Percentiles rank a stretch among this genome's conserved stretches.
Evolutionary conservation across 2,797 vertebrate species (phyloP).

Genomic region (Aplochiton taeniatus): DNA sequence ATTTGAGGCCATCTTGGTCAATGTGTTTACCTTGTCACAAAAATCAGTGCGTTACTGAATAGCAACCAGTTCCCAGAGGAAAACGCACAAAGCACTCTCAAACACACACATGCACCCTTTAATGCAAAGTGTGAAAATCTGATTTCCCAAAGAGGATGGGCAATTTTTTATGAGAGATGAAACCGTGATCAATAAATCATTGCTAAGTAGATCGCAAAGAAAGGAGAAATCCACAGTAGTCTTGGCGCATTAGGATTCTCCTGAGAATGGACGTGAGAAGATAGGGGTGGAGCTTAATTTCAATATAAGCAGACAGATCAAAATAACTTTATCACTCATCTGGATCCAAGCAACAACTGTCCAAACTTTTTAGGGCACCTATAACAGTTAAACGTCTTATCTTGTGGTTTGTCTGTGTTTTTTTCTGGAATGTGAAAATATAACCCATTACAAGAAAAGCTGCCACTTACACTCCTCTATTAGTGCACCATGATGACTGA

Average conservation of each 20-base stretch:
- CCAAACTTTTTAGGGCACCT: too few relatives aligned
- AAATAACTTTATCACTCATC: constrained; percentile 84
- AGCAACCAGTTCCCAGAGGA: too few relatives aligned
- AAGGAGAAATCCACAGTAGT: constrained; percentile 89
- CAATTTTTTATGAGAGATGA: constrained; percentile 97
- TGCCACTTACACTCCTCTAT: too few relatives aligned
- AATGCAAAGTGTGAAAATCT: constrained; percentile 98
- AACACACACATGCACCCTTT: constrained; percentile 82
- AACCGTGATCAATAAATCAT: constrained; percentile 97
- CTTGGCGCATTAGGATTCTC: constrained; percentile 95
- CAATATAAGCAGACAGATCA: constrained; percentile 84
- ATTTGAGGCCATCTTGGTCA: constrained; percentile 22
- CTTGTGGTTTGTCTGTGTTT: too few relatives aligned
- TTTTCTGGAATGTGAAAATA: too few relatives aligned
- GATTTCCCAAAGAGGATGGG: constrained; percentile 99
- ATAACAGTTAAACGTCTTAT: too few relatives aligned
- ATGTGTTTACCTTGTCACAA: too few relatives aligned
- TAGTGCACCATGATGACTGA: too few relatives aligned
- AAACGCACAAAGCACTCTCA: too few relatives aligned
- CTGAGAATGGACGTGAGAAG: constrained; percentile 69
- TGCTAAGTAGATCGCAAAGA: constrained; percentile 99
- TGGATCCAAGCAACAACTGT: constrained; percentile 73
- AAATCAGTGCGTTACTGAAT: too few relatives aligned
- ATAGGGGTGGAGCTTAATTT: constrained; percentile 83
- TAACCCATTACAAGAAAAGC: too few relatives aligned